Evolutionary conservation across 2,113 vertebrate genomes (phyloP).

Genomic region (Dicrurus megarhynchus): DNA sequence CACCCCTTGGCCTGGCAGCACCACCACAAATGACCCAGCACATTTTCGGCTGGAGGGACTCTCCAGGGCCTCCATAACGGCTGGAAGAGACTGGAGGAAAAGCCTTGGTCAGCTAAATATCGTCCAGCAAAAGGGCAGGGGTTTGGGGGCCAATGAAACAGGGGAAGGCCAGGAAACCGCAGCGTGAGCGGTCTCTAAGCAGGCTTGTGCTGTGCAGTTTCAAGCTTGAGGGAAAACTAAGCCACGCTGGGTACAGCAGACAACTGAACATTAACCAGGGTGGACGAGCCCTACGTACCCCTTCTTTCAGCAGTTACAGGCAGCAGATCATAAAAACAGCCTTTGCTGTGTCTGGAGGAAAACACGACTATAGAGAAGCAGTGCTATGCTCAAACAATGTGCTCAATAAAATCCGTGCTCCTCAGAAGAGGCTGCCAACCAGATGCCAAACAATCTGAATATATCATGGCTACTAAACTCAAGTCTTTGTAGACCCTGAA

Average conservation of each 20-base stretch:
- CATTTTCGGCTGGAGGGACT: background rate
- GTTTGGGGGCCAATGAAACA: background rate
- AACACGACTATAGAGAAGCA: background rate
- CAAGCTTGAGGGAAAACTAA: background rate
- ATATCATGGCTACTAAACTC: background rate
- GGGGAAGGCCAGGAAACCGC: background rate
- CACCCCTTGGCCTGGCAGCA: background rate
- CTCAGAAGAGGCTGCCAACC: background rate
- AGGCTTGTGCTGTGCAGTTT: background rate
- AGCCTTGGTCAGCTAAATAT: background rate
- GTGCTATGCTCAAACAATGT: background rate
- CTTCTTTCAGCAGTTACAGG: background rate
- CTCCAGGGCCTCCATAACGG: background rate
- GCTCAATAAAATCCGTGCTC: background rate
- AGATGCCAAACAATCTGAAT: background rate
- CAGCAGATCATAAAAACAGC: background rate
- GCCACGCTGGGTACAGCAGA: rapidly evolving
- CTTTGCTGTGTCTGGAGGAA: background rate
- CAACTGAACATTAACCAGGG: background rate
- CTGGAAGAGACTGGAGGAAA: background rate
- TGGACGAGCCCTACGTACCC: background rate
- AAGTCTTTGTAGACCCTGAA: background rate
- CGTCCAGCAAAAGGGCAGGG: background rate
- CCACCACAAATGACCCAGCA: background rate
- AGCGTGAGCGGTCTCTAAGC: background rate